Base-by-base conservation (phyloP, 2,888 invertebrate species). In the Stenoptilia bipunctidactyla region DNA sequence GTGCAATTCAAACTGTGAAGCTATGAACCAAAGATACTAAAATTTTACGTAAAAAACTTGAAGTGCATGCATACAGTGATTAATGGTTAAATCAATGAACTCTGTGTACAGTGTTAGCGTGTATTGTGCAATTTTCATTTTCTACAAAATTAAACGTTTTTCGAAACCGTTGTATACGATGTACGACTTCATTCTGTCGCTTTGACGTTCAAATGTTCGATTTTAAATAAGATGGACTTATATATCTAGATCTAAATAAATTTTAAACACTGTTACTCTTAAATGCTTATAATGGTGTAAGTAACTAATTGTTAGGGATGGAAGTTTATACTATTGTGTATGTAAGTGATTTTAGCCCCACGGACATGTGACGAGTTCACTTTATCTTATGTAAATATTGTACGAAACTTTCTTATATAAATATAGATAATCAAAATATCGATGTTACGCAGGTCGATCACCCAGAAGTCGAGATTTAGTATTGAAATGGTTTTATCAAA, bases 121-220 rank as follows among this genome's bases (percentile, higher is more conserved):
- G 20, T 20, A 12, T 30, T 30, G 30, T 30, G 30, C 30, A 30
- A 30, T 30, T 30, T 30, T n/a, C n/a, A 12, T 30, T 30, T 30
- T 30, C 30, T 30, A 30, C 20, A 20, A 20, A 20, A 20, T 5
- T 10, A n/a, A 30, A 30, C 71, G 69, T 76, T 82, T 34, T 77
- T 77, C 60, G 77, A 79, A 80, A 77, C 70, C 71, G 66, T 76
- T 82, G 82, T 82, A 83, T 83, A 83, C 82, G 80, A 83, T 77
- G 75, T 74, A 72, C 72, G 74, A 76, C 71, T 77, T 74, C 64
- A 69, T 59, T 67, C 58, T 58, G 69, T 61, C 76, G 66, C 66
- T 59, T 67, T 66, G 64, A 65, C 67, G 60, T 56, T 62, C 61
- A 62, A 70, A 56, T 52, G 56, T 64, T 75, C 66, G 67, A 71